phyloP scores from a whole-genome alignment of 2,113 vertebrate genomes.

The Eulemur macaco region DNA sequence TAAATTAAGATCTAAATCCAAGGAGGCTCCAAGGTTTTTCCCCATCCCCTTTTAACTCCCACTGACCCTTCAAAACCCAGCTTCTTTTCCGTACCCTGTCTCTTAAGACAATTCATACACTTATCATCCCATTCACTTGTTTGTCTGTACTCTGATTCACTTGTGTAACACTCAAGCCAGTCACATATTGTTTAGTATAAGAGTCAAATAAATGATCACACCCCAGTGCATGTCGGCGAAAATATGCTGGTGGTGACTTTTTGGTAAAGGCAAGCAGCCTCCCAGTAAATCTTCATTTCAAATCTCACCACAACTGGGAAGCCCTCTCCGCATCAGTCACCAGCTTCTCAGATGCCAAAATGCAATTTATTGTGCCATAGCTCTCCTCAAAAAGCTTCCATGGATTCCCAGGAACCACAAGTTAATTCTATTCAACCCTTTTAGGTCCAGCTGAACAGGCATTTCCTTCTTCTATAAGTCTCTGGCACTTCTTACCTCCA shows the following conservation, averaged over 20 bases:
- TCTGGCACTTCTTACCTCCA: background rate
- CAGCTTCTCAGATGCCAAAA: background rate
- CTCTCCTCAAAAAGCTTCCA: background rate
- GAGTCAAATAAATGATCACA: background rate
- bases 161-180: background rate
- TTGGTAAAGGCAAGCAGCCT: background rate
- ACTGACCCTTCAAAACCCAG: conserved; percentile 9
- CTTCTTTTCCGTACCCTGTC: background rate
- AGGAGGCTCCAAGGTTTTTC: background rate
- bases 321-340: background rate
- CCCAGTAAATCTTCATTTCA: background rate
- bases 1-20: background rate
- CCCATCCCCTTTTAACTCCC: background rate
- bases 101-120: background rate
- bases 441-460: background rate
- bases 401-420: background rate
- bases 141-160: background rate
- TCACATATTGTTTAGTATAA: background rate
- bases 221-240: background rate
- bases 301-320: background rate
- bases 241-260: background rate
- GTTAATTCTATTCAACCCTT: background rate
- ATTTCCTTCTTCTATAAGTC: background rate
- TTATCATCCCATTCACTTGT: background rate
- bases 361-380: background rate